A percentile compares a stretch with the other conserved stretches of the same genome.
Conservation (phyloP, 1,140 invertebrate species). For the Oryctes rhinoceros region DNA sequence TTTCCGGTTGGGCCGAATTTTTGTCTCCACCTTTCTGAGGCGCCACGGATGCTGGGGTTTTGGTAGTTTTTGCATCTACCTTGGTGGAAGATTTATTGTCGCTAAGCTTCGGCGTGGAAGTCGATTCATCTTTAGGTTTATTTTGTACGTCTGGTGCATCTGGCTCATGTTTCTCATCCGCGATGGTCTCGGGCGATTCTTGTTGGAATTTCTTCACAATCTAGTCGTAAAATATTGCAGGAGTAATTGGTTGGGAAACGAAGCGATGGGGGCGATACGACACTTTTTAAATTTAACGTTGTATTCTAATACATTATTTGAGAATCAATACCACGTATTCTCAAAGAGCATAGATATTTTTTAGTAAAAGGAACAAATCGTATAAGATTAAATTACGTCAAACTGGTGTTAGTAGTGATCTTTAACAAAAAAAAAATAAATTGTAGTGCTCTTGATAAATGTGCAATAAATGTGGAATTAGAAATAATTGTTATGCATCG, state of each 20-base stretch:
- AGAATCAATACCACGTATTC: no score
- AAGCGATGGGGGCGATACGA: no score
- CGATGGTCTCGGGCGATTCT: neutral
- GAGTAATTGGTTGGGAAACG: neutral
- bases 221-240: neutral
- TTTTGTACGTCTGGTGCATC: neutral
- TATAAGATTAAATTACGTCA: no score
- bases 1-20: conserved; percentile 56
- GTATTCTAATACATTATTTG: no score
- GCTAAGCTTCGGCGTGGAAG: conserved; percentile 49
- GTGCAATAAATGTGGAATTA: no score
- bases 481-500: no score
- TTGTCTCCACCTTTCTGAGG: conserved; percentile 53
- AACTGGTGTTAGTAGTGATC: no score
- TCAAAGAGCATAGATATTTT: no score
- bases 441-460: no score
- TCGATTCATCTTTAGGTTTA: conserved; percentile 21
- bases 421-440: no score
- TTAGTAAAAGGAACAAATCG: no score
- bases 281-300: no score
- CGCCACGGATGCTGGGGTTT: conserved; percentile 49
- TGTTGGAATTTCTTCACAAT: conserved; percentile 22
- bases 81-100: conserved; percentile 62
- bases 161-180: neutral
- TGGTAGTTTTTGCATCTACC: conserved; percentile 61